Evolutionary conservation across 2,113 vertebrate genomes (phyloP), one percentile per base, ranked within the genome.

Genomic region (Theristicus caerulescens): DNA sequence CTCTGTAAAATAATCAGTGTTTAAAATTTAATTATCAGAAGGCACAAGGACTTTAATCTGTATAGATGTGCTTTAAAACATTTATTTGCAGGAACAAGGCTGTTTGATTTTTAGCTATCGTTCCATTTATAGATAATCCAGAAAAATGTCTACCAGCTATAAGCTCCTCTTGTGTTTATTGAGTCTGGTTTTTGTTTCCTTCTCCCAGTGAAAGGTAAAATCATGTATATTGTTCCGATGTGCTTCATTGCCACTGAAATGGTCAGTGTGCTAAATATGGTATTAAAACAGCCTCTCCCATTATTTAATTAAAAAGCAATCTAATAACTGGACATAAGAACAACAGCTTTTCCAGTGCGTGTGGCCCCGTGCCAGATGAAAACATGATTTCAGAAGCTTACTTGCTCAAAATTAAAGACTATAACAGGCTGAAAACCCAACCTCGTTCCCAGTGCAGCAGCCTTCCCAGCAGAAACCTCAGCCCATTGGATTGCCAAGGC

Each of bases 261-360:
- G 54, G n/a, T 70, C 66, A 0, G 7, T 5, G 42, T 82, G 73
- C 83, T 91, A 82, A 90, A 77, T 38, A 4, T 9, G 58, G 52
- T 2, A 16, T 32, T 89, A 36, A 80, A 77, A 27, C 84, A 85
- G 84, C 78, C 92, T 70, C 84, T 93, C 77, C 83, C 76, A 85
- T 92, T 87, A 90, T 91, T 91, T 90, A 93, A 95, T 97, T 91
- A 90, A 59, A 73, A 70, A 77, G 74, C 81, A 88, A 74, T 91
- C 71, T 93, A 86, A 83, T 87, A 85, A 80, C 58, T 3, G 11
- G 69, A 38, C 51, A 1, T 17, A 69, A 24, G 82, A 58, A 19
- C 66, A 55, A 16, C 70, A 88, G 70, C 74, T 18, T 93, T 73
- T 86, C 58, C 91, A 78, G 29, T 20, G 51, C 16, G 2, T 27